Conservation (phyloP, 2,797 vertebrate genomes). For the Florisuga fusca region DNA sequence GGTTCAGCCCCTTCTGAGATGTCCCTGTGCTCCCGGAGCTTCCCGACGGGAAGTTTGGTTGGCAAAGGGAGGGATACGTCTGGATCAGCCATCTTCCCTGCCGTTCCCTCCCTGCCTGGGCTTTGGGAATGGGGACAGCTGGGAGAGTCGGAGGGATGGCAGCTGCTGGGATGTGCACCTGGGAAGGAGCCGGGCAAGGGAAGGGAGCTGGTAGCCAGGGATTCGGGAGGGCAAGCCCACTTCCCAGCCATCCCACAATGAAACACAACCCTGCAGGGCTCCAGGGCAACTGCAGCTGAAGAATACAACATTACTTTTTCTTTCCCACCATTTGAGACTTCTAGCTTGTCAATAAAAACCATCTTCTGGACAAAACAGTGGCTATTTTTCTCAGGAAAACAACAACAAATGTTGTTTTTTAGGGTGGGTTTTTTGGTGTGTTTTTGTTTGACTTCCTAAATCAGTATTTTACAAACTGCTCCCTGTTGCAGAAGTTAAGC, state of each 20-base stretch:
- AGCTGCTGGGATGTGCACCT: slow-evolving; percentile 72
- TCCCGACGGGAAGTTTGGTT: neutral
- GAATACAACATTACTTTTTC: fast-evolving
- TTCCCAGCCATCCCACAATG: fast-evolving
- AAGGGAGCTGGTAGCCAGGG: fast-evolving
- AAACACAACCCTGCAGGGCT: neutral
- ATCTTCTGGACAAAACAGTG: neutral
- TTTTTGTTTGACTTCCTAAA: neutral
- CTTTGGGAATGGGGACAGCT: slow-evolving; percentile 70
- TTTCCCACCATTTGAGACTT: neutral
- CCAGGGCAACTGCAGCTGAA: too few species aligned
- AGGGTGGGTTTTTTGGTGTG: too few species aligned
- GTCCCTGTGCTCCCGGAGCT: neutral
- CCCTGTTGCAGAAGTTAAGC: neutral
- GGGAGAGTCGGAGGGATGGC: slow-evolving; percentile 66
- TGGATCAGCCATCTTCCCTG: slow-evolving; percentile 39
- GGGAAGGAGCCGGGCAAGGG: slow-evolving; percentile 12
- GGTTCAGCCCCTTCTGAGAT: neutral
- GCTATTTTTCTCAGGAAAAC: neutral
- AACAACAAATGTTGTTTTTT: neutral
- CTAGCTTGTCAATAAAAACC: neutral
- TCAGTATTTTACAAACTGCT: neutral
- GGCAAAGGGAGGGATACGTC: neutral
- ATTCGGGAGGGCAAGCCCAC: fast-evolving
- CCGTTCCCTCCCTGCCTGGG: slow-evolving; percentile 25